phyloP scores from a whole-genome alignment of 2,888 invertebrate genomes.

The Agrilus biguttatus region DNA sequence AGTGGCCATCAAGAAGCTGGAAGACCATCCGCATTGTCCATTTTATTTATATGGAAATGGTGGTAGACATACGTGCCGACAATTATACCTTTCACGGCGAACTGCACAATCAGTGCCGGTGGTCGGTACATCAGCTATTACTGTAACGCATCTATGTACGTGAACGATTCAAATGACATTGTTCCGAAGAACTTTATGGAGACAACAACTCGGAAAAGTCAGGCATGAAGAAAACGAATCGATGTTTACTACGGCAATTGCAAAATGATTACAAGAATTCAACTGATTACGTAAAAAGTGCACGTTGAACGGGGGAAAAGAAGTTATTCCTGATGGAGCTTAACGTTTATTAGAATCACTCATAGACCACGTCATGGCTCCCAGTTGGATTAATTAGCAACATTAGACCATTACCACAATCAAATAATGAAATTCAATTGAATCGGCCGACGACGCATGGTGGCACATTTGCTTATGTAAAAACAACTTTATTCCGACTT shows the following conservation, averaged over 20 bases:
- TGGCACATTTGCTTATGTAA: not conserved
- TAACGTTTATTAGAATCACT: not conserved
- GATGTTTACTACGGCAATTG: no score
- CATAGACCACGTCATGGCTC: not conserved
- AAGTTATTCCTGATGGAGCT: not conserved
- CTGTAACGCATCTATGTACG: not conserved
- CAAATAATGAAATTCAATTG: no score
- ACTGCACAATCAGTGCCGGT: slow-evolving; percentile 27
- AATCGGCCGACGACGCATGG: not conserved
- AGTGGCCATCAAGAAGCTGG: slow-evolving; percentile 9
- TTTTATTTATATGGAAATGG: slow-evolving; percentile 14
- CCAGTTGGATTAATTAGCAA: no score
- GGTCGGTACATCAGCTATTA: slow-evolving; percentile 16
- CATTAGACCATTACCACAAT: no score
- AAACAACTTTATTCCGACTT: no score
- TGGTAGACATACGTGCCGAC: slow-evolving; percentile 14
- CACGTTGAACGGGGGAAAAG: not conserved
- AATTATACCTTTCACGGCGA: slow-evolving; percentile 22
- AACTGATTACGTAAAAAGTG: not conserved
- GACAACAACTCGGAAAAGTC: no score
- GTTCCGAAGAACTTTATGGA: slow-evolving; percentile 10
- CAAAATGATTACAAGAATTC: no score
- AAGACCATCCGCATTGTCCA: slow-evolving; percentile 11
- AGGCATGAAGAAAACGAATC: no score
- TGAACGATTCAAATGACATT: slow-evolving; percentile 8